These are phyloP conservation scores for Notarius quadriscutis DNA, from an alignment of 2,113 vertebrate genomes.

Conservation along the genomic window DNA sequence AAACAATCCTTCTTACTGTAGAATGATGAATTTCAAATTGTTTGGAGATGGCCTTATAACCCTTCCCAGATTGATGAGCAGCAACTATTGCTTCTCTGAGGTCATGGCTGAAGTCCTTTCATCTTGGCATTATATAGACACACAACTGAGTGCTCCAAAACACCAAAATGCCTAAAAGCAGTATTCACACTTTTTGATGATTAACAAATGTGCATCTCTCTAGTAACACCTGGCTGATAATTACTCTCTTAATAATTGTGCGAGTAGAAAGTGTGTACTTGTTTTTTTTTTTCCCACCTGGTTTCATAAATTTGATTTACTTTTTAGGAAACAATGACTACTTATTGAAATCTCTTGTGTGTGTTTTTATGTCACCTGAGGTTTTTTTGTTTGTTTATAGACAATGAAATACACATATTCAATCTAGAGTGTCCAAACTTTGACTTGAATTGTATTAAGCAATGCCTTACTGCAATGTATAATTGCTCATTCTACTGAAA, in stretches of 20 bases:
- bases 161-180: not conserved
- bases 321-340: not conserved
- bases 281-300: not conserved
- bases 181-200: not conserved
- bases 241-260: not conserved
- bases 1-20: not conserved
- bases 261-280: not conserved
- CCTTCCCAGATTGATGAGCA: not conserved
- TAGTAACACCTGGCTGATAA: not conserved
- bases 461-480: not conserved
- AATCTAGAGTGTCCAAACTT: not conserved
- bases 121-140: not conserved
- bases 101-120: not conserved
- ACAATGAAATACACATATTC: not conserved
- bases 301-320: not conserved
- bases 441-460: not conserved
- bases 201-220: not conserved
- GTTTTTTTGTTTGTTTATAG: not conserved
- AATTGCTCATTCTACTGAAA: not conserved
- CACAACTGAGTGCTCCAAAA: not conserved
- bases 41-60: not conserved
- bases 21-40: not conserved
- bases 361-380: not conserved
- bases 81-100: not conserved
- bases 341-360: not conserved